Conservation (phyloP, 1,140 invertebrate species). For the Reticulitermes speratus region DNA sequence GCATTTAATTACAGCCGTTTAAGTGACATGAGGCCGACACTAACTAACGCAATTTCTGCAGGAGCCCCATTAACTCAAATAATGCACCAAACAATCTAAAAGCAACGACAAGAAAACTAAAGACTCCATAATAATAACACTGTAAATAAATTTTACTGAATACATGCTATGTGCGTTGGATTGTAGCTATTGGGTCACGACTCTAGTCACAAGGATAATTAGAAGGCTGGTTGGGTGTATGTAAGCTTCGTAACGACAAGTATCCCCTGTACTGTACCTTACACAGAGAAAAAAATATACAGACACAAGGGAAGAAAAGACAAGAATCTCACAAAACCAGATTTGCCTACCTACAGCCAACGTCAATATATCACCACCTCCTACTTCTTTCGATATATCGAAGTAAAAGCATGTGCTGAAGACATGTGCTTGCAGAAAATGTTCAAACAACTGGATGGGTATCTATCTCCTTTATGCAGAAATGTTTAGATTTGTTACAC, state of each 20-base stretch:
- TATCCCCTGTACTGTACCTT: background rate
- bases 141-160: background rate
- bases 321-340: background rate
- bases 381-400: background rate
- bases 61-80: background rate
- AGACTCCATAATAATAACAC: background rate
- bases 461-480: background rate
- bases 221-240: background rate
- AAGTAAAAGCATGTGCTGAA: background rate
- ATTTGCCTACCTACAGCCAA: conserved; percentile 26
- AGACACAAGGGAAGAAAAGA: background rate
- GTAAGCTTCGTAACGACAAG: background rate
- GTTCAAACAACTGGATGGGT: background rate
- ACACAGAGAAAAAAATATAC: background rate
- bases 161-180: background rate
- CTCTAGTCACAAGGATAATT: conserved; percentile 1
- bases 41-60: no score
- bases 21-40: no score
- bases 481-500: background rate
- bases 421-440: background rate
- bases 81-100: background rate
- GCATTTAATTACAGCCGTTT: background rate
- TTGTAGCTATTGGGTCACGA: background rate
- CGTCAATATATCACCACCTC: conserved; percentile 21
- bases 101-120: background rate